Conservation (phyloP, 1,140 invertebrate genomes). For the Eumaeus atala region DNA sequence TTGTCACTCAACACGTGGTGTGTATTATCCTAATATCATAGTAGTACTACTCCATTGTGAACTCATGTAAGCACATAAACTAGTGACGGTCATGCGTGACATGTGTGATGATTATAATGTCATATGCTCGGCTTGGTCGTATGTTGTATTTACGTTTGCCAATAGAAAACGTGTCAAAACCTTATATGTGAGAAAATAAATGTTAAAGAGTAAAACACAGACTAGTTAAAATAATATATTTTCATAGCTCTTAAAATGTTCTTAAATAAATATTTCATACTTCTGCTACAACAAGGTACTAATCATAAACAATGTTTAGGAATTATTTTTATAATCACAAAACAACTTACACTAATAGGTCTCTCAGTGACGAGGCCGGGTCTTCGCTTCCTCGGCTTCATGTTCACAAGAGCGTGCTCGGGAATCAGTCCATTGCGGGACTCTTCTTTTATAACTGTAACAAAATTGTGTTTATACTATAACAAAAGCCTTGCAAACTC, state of each 20-base stretch:
- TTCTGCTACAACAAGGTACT: background rate
- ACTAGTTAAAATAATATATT: constrained; percentile 4
- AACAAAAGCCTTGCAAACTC: background rate
- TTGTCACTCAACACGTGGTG: too few species aligned
- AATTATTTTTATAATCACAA: constrained; percentile 13
- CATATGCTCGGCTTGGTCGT: too few species aligned
- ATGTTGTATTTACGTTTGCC: too few species aligned
- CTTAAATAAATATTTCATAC: too few species aligned
- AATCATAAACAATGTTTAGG: background rate
- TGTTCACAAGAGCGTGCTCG: constrained; percentile 52
- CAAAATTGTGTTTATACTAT: background rate
- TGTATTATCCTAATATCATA: too few species aligned
- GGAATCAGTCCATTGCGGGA: constrained; percentile 55
- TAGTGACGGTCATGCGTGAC: too few species aligned
- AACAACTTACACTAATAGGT: constrained; percentile 67
- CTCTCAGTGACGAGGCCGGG: constrained; percentile 64
- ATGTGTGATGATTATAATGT: too few species aligned
- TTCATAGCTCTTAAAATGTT: background rate
- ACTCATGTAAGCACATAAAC: too few species aligned
- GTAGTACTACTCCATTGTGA: too few species aligned
- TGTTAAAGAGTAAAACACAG: background rate
- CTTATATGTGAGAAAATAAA: too few species aligned
- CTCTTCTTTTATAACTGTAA: constrained; percentile 58
- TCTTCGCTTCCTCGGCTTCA: constrained; percentile 56
- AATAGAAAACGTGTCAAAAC: too few species aligned